These are phyloP conservation scores for Alsophila aescularia DNA, from an alignment of 2,888 invertebrate genomes.

Conservation along the genomic window DNA sequence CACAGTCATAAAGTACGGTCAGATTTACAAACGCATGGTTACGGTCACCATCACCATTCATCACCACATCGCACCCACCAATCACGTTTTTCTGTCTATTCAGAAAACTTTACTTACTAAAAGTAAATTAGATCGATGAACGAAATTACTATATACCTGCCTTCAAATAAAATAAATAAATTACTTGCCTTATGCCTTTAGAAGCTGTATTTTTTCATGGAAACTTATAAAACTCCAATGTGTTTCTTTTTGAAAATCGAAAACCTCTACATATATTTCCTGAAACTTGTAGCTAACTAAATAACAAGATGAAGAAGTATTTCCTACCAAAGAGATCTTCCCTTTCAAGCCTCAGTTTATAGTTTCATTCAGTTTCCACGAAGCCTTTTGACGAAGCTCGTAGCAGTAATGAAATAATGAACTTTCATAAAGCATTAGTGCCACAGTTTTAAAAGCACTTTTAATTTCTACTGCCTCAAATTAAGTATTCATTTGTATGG, in stretches of 20 bases:
- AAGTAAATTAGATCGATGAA: no score
- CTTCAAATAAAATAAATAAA: no score
- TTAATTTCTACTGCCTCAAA: not conserved
- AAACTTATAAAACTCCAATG: not conserved
- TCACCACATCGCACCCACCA: no score
- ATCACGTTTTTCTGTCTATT: no score
- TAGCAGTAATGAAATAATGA: conserved; percentile 48
- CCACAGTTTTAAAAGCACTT: conserved; percentile 9
- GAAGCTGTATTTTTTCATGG: no score
- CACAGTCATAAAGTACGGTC: no score
- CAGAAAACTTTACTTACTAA: no score
- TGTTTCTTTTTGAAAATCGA: not conserved
- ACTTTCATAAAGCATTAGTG: conserved; percentile 48
- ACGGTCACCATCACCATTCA: no score
- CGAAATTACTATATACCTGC: no score
- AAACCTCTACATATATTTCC: conserved; percentile 7
- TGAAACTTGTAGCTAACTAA: conserved; percentile 6
- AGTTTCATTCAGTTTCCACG: conserved; percentile 37
- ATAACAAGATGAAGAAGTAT: conserved; percentile 18
- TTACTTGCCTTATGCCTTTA: no score
- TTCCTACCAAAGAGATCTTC: conserved; percentile 23
- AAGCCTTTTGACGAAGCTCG: conserved; percentile 40
- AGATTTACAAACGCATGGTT: no score
- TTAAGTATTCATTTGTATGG: no score
- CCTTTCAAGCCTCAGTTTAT: conserved; percentile 33